phyloP scores from a whole-genome alignment of 2,113 vertebrate species.

The Notiomystis cincta region DNA sequence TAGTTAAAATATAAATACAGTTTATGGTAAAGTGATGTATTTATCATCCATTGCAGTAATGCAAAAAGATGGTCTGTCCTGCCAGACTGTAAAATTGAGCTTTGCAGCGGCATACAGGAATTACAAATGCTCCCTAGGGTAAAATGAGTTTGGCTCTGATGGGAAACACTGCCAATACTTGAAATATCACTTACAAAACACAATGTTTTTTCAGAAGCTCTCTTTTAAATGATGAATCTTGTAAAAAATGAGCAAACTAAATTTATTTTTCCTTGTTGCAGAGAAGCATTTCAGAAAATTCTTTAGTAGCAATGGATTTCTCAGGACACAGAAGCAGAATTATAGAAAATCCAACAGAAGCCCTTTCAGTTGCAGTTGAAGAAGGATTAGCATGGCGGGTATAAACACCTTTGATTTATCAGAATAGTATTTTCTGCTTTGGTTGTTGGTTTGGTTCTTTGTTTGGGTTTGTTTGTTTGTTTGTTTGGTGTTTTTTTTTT shows the following conservation, averaged over 20 bases:
- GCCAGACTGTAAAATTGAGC: neutral
- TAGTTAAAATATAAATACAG: neutral
- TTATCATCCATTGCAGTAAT: neutral
- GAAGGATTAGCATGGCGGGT: conserved; percentile 97
- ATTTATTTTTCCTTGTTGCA: conserved; percentile 63
- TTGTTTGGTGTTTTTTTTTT: neutral
- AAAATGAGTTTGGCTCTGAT: neutral
- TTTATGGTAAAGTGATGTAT: neutral
- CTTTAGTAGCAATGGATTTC: conserved; percentile 98
- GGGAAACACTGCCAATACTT: neutral
- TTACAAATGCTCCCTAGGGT: neutral
- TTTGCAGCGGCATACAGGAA: conserved; percentile 1
- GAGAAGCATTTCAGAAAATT: conserved; percentile 98
- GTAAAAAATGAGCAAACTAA: neutral
- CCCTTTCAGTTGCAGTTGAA: conserved; percentile 90
- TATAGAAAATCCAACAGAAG: conserved; percentile 96
- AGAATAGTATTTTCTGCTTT: neutral
- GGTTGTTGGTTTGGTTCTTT: neutral
- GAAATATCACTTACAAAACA: neutral
- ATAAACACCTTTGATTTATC: conserved; percentile 33
- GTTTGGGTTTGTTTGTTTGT: neutral
- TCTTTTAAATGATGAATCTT: neutral
- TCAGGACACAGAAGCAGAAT: conserved; percentile 91
- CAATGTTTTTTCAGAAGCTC: neutral
- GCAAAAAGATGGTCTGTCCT: neutral